Evolutionary conservation across 1,140 invertebrate genomes (phyloP).

Genomic region (Cephus cinctus): DNA sequence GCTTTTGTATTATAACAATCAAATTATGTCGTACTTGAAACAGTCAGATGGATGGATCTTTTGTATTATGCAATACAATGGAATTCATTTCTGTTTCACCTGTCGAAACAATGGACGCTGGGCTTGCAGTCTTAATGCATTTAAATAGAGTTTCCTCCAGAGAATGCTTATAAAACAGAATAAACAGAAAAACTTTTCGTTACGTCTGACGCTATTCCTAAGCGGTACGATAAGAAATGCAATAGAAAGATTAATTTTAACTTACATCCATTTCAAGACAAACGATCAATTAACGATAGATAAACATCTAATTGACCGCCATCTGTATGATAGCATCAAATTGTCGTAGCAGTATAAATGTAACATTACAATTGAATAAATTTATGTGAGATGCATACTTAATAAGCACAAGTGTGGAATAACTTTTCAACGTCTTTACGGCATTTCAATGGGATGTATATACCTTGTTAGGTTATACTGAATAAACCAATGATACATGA

Average conservation of each 20-base stretch:
- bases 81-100: too few species aligned
- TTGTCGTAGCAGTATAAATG: not conserved
- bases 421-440: not conserved
- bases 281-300: not conserved
- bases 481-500: not conserved
- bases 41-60: too few species aligned
- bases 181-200: not conserved
- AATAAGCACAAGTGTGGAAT: not conserved
- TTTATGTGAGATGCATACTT: not conserved
- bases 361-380: not conserved
- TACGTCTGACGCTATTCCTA: not conserved
- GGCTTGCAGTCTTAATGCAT: too few species aligned
- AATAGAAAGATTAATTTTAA: slow-evolving; percentile 1
- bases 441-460: not conserved
- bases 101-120: too few species aligned
- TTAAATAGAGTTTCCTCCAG: not conserved
- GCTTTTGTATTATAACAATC: too few species aligned
- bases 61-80: not conserved
- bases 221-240: not conserved
- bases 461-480: not conserved
- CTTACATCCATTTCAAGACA: not conserved
- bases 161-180: not conserved
- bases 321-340: slow-evolving; percentile 2
- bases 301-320: not conserved
- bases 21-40: too few species aligned